A percentile compares a stretch with the other conserved stretches of the same genome.
Conservation (phyloP, 2,888 invertebrate species). For the Eurois occulta region DNA sequence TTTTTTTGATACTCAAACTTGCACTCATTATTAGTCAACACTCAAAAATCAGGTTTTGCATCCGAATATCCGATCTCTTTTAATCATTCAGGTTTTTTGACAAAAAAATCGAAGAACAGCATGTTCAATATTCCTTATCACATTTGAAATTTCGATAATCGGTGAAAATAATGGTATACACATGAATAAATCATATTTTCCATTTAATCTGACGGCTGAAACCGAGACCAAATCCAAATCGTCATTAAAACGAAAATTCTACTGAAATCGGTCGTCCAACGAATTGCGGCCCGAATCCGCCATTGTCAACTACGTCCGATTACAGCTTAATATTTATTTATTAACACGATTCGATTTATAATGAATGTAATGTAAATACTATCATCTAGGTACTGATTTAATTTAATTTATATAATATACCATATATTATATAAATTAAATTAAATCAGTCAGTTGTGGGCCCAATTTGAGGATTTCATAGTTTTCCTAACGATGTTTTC, state of each 20-base stretch:
- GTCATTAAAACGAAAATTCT: constrained; percentile 3
- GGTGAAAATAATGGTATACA: background rate
- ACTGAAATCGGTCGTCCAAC: background rate
- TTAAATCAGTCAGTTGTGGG: background rate
- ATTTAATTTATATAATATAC: no score
- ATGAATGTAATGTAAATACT: background rate
- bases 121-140: background rate
- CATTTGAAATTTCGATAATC: background rate
- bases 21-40: no score
- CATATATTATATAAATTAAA: background rate
- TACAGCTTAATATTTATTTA: constrained; percentile 5
- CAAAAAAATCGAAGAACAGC: background rate
- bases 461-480: background rate
- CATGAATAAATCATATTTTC: background rate
- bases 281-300: background rate
- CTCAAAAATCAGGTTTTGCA: no score
- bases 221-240: background rate
- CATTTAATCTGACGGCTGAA: constrained; percentile 1
- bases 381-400: no score
- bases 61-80: no score
- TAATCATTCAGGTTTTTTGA: no score
- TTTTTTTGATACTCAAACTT: no score
- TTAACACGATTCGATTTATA: background rate
- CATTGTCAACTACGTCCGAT: constrained; percentile 17
- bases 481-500: background rate